A percentile compares a stretch with the other conserved stretches of the same genome.
These are phyloP conservation scores for Rhea pennata DNA, from an alignment of 2,113 vertebrate genomes.

Conservation along the genomic window DNA sequence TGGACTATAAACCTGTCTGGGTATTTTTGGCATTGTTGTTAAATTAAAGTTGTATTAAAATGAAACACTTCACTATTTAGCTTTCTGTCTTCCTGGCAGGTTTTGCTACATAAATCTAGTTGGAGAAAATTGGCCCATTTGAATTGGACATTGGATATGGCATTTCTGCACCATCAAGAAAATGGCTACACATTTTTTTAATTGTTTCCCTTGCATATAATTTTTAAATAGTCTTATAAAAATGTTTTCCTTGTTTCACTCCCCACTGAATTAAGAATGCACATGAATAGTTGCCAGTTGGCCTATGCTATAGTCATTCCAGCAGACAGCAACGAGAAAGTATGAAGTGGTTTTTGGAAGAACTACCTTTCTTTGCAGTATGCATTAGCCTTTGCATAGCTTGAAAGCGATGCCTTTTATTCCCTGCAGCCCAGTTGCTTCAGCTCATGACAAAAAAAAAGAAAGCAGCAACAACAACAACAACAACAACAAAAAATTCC, in stretches of 20 bases:
- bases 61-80: conserved; percentile 68
- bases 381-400: not conserved
- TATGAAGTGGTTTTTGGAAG: conserved; percentile 67
- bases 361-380: conserved; percentile 27
- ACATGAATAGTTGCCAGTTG: conserved; percentile 67
- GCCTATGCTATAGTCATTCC: conserved; percentile 58
- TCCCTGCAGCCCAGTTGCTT: conserved; percentile 62
- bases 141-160: conserved; percentile 56
- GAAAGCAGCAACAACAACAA: not conserved
- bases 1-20: conserved; percentile 61
- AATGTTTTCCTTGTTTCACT: conserved; percentile 77
- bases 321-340: conserved; percentile 62
- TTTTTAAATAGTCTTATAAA: conserved; percentile 74
- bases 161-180: conserved; percentile 70
- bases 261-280: conserved; percentile 73
- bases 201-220: conserved; percentile 74
- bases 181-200: conserved; percentile 71
- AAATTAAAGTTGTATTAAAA: conserved; percentile 72
- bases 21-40: conserved; percentile 68
- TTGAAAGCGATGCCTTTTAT: conserved; percentile 59
- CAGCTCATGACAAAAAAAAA: conserved; percentile 21
- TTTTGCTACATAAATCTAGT: conserved; percentile 63
- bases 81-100: conserved; percentile 70
- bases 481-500: conserved; percentile 41
- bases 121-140: conserved; percentile 63